Evolutionary conservation across 92 coral and sea anemone genomes (phyloP).

Genomic region (Bergia puertoricense): DNA sequence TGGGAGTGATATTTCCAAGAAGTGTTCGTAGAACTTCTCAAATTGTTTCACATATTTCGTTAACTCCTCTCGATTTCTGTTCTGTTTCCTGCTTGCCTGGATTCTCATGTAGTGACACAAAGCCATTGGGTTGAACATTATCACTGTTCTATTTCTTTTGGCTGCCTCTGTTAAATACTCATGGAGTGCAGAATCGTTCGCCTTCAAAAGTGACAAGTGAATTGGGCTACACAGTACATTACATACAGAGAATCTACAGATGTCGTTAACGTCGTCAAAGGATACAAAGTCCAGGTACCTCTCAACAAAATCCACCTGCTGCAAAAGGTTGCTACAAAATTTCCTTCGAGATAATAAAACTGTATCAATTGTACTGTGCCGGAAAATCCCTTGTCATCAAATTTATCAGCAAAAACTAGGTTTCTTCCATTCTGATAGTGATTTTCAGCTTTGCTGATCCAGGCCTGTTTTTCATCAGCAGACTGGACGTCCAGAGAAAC

Average conservation of each 20-base stretch:
- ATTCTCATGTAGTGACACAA: conserved; percentile 32
- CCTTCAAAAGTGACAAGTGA: conserved; percentile 21
- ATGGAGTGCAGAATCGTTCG: conserved; percentile 23
- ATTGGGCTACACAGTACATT: conserved; percentile 34
- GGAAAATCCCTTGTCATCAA: conserved; percentile 36
- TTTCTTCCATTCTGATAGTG: conserved; percentile 18
- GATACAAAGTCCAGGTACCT: conserved; percentile 5
- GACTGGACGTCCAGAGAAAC: not conserved
- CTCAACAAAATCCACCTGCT: not conserved
- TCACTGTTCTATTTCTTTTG: conserved; percentile 16
- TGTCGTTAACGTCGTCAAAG: conserved; percentile 3
- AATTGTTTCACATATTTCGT: not conserved
- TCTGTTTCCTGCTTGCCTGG: not conserved
- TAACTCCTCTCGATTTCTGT: not conserved
- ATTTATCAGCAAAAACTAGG: conserved; percentile 40
- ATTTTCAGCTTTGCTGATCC: conserved; percentile 26
- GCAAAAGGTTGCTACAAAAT: not conserved
- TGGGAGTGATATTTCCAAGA: not conserved
- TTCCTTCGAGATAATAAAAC: conserved; percentile 35
- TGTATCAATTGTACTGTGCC: conserved; percentile 34
- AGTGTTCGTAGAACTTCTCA: not conserved
- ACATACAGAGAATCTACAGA: conserved; percentile 31
- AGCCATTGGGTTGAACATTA: conserved; percentile 30
- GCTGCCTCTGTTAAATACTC: not conserved
- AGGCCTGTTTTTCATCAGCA: not conserved